Evolutionary conservation across 2,797 vertebrate genomes (phyloP).

Genomic region (Muraenolepis orangiensis): DNA sequence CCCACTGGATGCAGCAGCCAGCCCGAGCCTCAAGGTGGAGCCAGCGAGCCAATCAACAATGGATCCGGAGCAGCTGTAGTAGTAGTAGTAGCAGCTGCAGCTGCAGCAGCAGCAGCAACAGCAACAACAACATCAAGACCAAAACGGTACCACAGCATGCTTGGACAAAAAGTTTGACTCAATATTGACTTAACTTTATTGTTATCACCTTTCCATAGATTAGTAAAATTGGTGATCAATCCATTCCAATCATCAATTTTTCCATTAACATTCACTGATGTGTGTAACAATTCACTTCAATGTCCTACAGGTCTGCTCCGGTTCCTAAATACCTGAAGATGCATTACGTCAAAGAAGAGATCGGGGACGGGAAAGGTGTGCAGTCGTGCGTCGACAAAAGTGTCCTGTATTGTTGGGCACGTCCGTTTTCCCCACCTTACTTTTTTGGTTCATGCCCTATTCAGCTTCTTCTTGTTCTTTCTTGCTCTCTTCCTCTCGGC

Average conservation of each 20-base stretch:
- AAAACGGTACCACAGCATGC: conserved; percentile 60
- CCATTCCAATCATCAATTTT: background rate
- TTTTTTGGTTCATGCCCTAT: conserved; percentile 1
- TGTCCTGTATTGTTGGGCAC: background rate
- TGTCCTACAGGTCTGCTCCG: conserved; percentile 68
- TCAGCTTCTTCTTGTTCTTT: background rate
- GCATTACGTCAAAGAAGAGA: conserved; percentile 82
- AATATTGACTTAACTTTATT: conserved; percentile 3
- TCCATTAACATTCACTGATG: conserved; percentile 1
- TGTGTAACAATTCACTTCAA: conserved; percentile 6
- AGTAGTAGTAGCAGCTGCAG: conserved; percentile 2
- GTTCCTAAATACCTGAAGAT: conserved; percentile 82
- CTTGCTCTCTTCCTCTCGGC: background rate
- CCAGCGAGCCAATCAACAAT: conserved; percentile 65
- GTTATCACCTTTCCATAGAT: background rate
- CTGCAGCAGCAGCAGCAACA: background rate
- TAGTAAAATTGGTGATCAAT: background rate
- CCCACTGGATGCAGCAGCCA: conserved; percentile 63
- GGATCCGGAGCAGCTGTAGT: conserved; percentile 33
- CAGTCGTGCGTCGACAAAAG: background rate
- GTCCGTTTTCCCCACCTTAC: background rate
- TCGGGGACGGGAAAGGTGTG: conserved; percentile 75
- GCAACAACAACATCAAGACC: conserved; percentile 37
- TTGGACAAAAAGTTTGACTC: background rate
- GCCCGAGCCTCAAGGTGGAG: conserved; percentile 58